Evolutionary conservation across 2,888 invertebrate species (phyloP), one percentile per base, ranked within the genome.

Genomic region (Caenorhabditis japonica): DNA sequence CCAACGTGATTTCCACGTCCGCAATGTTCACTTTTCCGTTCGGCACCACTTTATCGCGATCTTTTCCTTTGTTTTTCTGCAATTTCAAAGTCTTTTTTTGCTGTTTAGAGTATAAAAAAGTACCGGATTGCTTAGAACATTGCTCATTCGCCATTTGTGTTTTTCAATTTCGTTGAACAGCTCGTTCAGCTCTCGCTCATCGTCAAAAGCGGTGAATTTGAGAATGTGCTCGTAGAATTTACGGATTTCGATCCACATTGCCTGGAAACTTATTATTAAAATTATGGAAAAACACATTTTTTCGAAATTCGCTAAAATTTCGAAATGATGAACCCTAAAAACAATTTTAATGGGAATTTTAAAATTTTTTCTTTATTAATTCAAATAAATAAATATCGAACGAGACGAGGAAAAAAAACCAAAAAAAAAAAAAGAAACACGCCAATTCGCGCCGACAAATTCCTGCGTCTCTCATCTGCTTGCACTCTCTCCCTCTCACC

Each of bases 171-270:
- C 8, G 1, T 13, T 1, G 12, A 56, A 43, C 10, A 75, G 36
- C 13, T 39, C 38, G n/a, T 43, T 34, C 12, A 51, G 7, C 13
- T 55, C 39, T 5, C 38, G 23, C 17, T 49, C 52, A 23, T 75
- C 71, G 21, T 71, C 66, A 44, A 71, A 71, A 19, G 41, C 46
- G 1, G 33, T n/a, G 41, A 66, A 66, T 41, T 46, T 19, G 36
- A 39, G 27, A 12, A 75, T 25, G 17, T 23, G 27, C 19, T 75
- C 75, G 55, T 55, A 60, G 15, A 75, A 49, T 13, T 68, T 46
- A 23, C 75, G 56, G 34, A 66, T 52, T n/a, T 64, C 66, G 3
- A 56, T 46, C 75, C 75, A 75, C 75, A 75, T 75, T 51, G 27
- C 15, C 25, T 3, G 13, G 33, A 8, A 13, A 23, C 21, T 1